A percentile compares a stretch with the other conserved stretches of the same genome.
Evolutionary conservation across 2,113 vertebrate species (phyloP).

Genomic region (Stegastes partitus): DNA sequence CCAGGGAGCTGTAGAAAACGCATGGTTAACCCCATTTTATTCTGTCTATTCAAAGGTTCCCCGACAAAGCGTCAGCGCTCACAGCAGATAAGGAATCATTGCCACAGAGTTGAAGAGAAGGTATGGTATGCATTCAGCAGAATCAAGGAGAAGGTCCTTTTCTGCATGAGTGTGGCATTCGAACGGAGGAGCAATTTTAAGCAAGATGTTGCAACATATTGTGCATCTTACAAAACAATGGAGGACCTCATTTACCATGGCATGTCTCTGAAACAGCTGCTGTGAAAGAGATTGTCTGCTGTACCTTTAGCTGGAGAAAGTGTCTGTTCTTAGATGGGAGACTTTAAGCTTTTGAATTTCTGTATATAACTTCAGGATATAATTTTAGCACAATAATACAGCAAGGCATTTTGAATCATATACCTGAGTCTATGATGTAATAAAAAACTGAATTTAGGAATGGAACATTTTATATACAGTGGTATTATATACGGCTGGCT

Average conservation of each 20-base stretch:
- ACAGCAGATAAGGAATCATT: conserved; percentile 66
- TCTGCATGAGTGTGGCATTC: conserved; percentile 29
- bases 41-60: conserved; percentile 79
- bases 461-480: too few species aligned
- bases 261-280: conserved; percentile 23
- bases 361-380: conserved; percentile 19
- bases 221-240: conserved; percentile 47
- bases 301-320: neutral
- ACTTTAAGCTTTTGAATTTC: conserved; percentile 16
- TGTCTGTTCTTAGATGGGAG: conserved; percentile 4
- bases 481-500: neutral
- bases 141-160: conserved; percentile 63
- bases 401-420: conserved; percentile 19
- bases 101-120: conserved; percentile 46
- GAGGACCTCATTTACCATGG: conserved; percentile 13
- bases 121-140: conserved; percentile 45
- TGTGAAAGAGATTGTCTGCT: conserved; percentile 11
- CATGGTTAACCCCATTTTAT: conserved; percentile 84
- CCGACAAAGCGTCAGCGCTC: conserved; percentile 64
- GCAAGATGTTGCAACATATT: conserved; percentile 53
- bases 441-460: too few species aligned
- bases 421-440: too few species aligned
- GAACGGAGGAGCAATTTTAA: conserved; percentile 22
- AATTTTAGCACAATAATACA: conserved; percentile 15
- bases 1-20: conserved; percentile 71